phyloP scores from a whole-genome alignment of 2,888 invertebrate genomes.

The Ophonus ardosiacus region DNA sequence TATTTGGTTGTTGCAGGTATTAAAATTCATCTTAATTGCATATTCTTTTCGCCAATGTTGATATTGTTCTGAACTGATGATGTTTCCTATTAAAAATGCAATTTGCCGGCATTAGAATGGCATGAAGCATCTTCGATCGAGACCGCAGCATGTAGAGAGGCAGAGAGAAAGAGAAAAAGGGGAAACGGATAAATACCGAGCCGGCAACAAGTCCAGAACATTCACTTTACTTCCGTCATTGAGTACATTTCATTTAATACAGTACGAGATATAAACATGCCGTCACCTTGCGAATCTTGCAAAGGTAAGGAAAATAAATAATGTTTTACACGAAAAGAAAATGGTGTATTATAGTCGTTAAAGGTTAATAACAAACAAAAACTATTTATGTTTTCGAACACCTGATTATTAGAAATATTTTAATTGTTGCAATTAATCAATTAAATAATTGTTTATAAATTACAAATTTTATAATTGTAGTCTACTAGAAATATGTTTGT shows the following conservation, averaged over 20 bases:
- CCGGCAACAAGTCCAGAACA: slow-evolving; percentile 42
- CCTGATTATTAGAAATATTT: neutral
- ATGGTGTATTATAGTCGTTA: slow-evolving; percentile 28
- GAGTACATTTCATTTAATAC: slow-evolving; percentile 35
- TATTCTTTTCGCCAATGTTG: neutral
- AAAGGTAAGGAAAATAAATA: slow-evolving; percentile 75
- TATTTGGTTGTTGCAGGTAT: too few species aligned
- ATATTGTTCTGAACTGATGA: neutral
- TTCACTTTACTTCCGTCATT: slow-evolving; percentile 13
- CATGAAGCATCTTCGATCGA: slow-evolving; percentile 51
- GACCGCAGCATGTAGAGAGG: neutral
- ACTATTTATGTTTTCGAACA: neutral
- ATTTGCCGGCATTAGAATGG: slow-evolving; percentile 7
- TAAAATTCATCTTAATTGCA: too few species aligned
- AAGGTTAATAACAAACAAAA: too few species aligned
- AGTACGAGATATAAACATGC: slow-evolving; percentile 72
- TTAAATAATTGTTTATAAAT: neutral
- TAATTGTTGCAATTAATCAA: neutral
- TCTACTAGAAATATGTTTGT: neutral
- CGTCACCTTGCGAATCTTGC: slow-evolving; percentile 78
- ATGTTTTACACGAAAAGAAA: slow-evolving; percentile 64
- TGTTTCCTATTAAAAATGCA: neutral
- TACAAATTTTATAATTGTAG: neutral
- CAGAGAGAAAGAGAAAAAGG: slow-evolving; percentile 17
- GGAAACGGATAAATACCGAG: slow-evolving; percentile 26